A percentile compares a stretch with the other conserved stretches of the same genome.
Evolutionary conservation across 2,113 vertebrate genomes (phyloP).

Genomic region (Myotis yumanensis): DNA sequence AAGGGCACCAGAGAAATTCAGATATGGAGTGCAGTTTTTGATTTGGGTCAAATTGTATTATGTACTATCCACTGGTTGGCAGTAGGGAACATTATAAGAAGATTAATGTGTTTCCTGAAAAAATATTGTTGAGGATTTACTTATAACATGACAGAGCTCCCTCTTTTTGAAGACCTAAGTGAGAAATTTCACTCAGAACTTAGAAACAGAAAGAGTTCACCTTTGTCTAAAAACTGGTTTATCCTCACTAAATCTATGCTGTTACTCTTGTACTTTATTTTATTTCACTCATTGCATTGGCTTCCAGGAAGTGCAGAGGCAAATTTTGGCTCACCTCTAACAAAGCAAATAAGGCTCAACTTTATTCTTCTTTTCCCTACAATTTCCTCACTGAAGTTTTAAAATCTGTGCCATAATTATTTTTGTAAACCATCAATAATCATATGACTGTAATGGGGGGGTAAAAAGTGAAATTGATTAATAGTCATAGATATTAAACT

Average conservation of each 20-base stretch:
- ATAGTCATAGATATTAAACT: background rate
- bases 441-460: background rate
- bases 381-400: background rate
- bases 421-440: background rate
- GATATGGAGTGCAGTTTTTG: background rate
- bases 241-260: background rate
- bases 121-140: background rate
- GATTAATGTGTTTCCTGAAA: background rate
- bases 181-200: background rate
- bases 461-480: background rate
- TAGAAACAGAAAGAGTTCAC: background rate
- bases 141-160: background rate
- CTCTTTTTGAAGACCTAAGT: background rate
- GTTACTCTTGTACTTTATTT: background rate
- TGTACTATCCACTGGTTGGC: background rate
- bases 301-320: background rate
- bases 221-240: background rate
- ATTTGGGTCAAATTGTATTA: background rate
- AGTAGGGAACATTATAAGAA: background rate
- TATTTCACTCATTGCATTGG: background rate
- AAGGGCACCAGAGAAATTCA: background rate
- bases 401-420: background rate
- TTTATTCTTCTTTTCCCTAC: background rate
- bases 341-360: background rate
- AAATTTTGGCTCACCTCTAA: background rate